These are phyloP conservation scores for Caenorhabditis doughertyi DNA, from an alignment of 2,888 invertebrate species.

Conservation along the genomic window DNA sequence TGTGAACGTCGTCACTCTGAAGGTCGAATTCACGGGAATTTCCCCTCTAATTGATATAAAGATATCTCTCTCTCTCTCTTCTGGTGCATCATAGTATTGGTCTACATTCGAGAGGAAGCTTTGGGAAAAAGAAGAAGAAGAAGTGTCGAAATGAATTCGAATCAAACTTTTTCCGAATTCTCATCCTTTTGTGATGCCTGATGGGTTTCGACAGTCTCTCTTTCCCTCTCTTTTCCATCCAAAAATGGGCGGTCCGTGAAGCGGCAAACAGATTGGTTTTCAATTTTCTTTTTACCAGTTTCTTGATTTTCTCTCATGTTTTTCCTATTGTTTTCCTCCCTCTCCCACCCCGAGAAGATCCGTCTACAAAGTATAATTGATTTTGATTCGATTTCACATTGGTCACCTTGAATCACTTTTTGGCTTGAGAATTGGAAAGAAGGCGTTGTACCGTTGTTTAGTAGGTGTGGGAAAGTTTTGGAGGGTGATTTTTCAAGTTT, in stretches of 20 bases:
- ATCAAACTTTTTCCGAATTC: constrained; percentile 27
- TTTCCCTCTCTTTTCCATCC: background rate
- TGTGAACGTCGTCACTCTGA: constrained; percentile 31
- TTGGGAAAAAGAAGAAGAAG: background rate
- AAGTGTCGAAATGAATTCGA: constrained; percentile 44
- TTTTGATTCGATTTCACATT: constrained; percentile 17
- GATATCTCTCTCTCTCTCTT: constrained; percentile 11
- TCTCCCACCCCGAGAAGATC: background rate
- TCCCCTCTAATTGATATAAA: constrained; percentile 30
- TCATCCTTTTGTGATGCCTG: constrained; percentile 5
- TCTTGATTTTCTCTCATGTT: background rate
- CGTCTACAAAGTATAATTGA: constrained; percentile 18
- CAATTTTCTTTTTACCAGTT: constrained; percentile 29
- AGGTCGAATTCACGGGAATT: constrained; percentile 15
- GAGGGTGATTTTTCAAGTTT: background rate
- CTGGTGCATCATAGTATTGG: no score
- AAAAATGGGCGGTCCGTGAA: constrained; percentile 9
- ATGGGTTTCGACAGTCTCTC: constrained; percentile 44
- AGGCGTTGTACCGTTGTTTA: background rate
- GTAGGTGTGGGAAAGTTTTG: background rate
- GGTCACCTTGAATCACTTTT: constrained; percentile 1
- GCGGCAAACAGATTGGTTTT: constrained; percentile 25
- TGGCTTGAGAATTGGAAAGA: background rate
- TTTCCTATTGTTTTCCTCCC: constrained; percentile 3
- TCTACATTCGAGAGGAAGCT: background rate